These are phyloP conservation scores for Sparidentex hasta DNA, from an alignment of 2,797 vertebrate genomes.

Conservation along the genomic window DNA sequence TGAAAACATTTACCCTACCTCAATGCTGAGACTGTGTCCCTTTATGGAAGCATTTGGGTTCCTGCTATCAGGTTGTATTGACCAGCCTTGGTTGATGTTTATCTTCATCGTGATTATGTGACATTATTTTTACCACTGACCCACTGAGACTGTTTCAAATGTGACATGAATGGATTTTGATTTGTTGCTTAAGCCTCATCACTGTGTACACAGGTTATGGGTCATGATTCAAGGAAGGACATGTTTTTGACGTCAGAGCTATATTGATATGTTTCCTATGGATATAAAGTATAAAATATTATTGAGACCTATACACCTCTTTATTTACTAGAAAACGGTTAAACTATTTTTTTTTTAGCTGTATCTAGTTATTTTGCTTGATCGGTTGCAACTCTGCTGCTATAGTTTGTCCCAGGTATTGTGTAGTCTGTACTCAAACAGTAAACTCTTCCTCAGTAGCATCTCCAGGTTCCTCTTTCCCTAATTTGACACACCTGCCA, in stretches of 20 bases:
- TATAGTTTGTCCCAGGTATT: not conserved
- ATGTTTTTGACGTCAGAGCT: not conserved
- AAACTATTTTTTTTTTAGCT: not conserved
- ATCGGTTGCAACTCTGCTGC: not conserved
- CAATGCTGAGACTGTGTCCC: not conserved
- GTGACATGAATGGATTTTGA: not conserved
- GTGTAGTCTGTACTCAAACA: not conserved
- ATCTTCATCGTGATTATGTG: not conserved
- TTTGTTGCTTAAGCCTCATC: not conserved
- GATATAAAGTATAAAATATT: not conserved
- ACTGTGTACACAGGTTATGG: not conserved
- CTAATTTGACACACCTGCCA: too few relatives aligned
- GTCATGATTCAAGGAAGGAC: not conserved
- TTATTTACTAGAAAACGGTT: not conserved
- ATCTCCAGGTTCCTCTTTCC: too few relatives aligned
- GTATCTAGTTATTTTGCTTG: not conserved
- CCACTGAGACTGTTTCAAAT: not conserved
- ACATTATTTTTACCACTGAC: not conserved
- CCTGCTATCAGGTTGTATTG: not conserved
- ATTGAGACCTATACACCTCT: not conserved
- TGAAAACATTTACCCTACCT: not conserved
- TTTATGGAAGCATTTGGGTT: not conserved
- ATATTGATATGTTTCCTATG: not conserved
- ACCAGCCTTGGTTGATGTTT: not conserved
- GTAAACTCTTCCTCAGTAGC: too few relatives aligned